Evolutionary conservation across 35 echinoderm and acorn worm species (phyloP).

Genomic region (Heliocidaris erythrogramma): DNA sequence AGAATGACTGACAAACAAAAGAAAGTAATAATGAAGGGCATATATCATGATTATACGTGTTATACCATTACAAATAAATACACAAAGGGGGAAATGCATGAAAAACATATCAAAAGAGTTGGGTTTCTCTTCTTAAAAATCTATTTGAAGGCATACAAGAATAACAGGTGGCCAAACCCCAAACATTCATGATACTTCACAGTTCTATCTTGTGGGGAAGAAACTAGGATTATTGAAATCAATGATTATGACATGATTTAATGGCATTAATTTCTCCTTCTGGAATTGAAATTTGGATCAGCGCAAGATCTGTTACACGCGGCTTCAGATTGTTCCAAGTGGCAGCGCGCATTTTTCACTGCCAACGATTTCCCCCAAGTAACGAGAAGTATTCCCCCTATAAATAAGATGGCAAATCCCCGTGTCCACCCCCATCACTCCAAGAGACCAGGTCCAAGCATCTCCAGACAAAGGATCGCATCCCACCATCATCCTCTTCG

Average conservation of each 20-base stretch:
- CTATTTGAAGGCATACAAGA: neutral
- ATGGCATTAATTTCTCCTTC: slow-evolving; percentile 27
- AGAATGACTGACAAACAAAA: too few relatives aligned
- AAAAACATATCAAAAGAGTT: too few relatives aligned
- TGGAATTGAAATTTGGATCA: slow-evolving; percentile 35
- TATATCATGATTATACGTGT: neutral
- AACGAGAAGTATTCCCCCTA: neutral
- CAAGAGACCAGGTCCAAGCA: neutral
- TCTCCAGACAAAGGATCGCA: slow-evolving; percentile 4
- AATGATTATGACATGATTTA: slow-evolving; percentile 29
- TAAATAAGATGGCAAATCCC: slow-evolving; percentile 13
- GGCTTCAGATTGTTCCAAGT: neutral
- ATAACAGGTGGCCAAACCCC: neutral
- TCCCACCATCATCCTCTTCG: neutral
- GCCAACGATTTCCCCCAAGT: neutral
- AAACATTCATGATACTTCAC: neutral
- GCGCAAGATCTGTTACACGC: neutral
- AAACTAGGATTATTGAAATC: slow-evolving; percentile 15
- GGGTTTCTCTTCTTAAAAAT: neutral
- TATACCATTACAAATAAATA: too few relatives aligned
- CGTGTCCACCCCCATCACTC: slow-evolving; percentile 29
- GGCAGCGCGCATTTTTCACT: slow-evolving; percentile 14
- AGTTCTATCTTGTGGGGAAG: neutral
- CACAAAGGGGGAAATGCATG: too few relatives aligned
- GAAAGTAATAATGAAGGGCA: neutral